Evolutionary conservation across 2,113 vertebrate species (phyloP).

Genomic region (Chaenogobius annularis): DNA sequence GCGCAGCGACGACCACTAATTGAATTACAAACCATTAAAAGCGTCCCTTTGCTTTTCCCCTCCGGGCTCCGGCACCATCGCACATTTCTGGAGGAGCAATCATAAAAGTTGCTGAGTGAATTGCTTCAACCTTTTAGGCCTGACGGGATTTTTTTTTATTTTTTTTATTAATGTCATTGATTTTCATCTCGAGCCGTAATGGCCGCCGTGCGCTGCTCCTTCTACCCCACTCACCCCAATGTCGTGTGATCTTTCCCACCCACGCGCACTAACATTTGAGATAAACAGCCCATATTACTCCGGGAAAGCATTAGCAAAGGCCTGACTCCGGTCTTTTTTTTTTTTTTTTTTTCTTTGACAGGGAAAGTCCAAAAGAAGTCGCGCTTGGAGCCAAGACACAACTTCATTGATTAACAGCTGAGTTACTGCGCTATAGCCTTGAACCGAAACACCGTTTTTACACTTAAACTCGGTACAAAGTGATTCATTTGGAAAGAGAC

Average conservation of each 20-base stretch:
- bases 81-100: no score
- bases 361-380: conserved; percentile 29
- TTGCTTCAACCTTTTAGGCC: conserved; percentile 9
- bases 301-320: conserved; percentile 25
- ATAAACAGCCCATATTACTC: conserved; percentile 39
- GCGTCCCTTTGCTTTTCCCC: no score
- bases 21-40: no score
- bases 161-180: conserved; percentile 13
- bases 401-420: conserved; percentile 40
- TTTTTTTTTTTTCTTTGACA: no score
- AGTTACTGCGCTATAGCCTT: conserved; percentile 16
- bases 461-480: background rate
- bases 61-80: no score
- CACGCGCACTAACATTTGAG: conserved; percentile 7
- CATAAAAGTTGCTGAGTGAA: conserved; percentile 21
- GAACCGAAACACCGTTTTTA: conserved; percentile 10
- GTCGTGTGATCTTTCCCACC: conserved; percentile 7
- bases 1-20: no score
- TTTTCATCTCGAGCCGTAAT: conserved; percentile 20
- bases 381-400: conserved; percentile 22
- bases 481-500: background rate
- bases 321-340: conserved; percentile 16
- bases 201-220: background rate
- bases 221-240: no score
- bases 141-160: conserved; percentile 13